Evolutionary conservation across 2,888 invertebrate genomes (phyloP).

Genomic region (Lasius platythorax): DNA sequence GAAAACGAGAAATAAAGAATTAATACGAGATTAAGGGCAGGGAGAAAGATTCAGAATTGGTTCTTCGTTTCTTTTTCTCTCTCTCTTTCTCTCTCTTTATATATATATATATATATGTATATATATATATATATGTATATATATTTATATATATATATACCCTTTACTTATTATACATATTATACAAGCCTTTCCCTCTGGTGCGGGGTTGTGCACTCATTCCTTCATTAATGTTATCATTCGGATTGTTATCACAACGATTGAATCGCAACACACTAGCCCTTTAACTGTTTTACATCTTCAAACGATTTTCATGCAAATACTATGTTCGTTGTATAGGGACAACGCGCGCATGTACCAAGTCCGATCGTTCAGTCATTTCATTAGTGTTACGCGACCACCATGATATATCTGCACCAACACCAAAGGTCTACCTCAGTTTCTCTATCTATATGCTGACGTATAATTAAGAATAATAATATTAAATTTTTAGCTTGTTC

Average conservation of each 20-base stretch:
- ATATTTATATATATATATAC: conserved; percentile 16
- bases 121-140: conserved; percentile 28
- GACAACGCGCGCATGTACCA: conserved; percentile 48
- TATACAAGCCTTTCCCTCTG: conserved; percentile 68
- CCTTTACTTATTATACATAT: conserved; percentile 57
- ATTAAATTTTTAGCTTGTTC: conserved; percentile 50
- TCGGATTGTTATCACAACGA: conserved; percentile 63
- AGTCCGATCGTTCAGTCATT: conserved; percentile 57
- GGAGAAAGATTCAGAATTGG: conserved; percentile 65
- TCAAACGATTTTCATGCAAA: conserved; percentile 58
- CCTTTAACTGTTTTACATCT: conserved; percentile 55
- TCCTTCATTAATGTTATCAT: conserved; percentile 63
- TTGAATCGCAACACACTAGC: conserved; percentile 56
- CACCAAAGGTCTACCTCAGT: conserved; percentile 70
- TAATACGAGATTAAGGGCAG: conserved; percentile 1
- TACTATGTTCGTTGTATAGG: conserved; percentile 57
- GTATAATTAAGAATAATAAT: conserved; percentile 58
- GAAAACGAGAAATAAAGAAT: not conserved
- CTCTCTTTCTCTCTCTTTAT: conserved; percentile 34
- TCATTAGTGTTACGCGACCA: conserved; percentile 67
- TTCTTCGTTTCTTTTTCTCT: conserved; percentile 60
- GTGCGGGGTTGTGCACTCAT: conserved; percentile 63
- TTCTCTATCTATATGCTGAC: conserved; percentile 65
- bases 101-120: conserved; percentile 35
- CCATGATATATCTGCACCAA: conserved; percentile 71